phyloP scores from a whole-genome alignment of 37 sponge, comb jelly and placozoan species.

The Dysidea cf. avara region DNA sequence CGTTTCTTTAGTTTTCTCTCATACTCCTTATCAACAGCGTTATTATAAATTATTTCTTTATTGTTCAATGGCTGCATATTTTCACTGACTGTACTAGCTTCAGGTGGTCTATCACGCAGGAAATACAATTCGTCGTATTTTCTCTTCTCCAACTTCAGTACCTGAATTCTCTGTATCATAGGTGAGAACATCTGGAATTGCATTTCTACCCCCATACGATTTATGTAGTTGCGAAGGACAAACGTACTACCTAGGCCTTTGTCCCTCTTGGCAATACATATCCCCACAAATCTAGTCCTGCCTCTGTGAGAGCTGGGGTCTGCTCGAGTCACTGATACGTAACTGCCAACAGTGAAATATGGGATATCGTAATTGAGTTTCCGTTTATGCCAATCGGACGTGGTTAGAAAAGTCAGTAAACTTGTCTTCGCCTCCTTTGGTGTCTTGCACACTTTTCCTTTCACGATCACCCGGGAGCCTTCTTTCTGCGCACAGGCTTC shows the following conservation, averaged over 20 bases:
- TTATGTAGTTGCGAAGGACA: slow-evolving; percentile 70
- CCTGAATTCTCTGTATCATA: slow-evolving; percentile 63
- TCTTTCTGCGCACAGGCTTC: too few relatives aligned
- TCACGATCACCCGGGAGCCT: slow-evolving; percentile 8
- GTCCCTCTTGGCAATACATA: slow-evolving; percentile 78
- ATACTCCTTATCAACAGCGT: too few relatives aligned
- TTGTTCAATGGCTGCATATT: slow-evolving; percentile 44
- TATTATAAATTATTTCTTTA: not conserved
- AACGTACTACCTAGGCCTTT: slow-evolving; percentile 73
- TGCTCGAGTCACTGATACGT: slow-evolving; percentile 64
- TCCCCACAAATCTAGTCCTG: slow-evolving; percentile 71
- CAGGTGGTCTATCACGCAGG: slow-evolving; percentile 68
- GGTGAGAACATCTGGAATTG: slow-evolving; percentile 85
- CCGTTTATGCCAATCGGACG: slow-evolving; percentile 64
- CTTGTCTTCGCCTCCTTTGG: slow-evolving; percentile 70
- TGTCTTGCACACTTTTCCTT: slow-evolving; percentile 30
- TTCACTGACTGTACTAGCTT: slow-evolving; percentile 68
- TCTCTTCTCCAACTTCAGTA: slow-evolving; percentile 77
- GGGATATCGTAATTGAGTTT: slow-evolving; percentile 41
- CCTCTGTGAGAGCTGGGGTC: slow-evolving; percentile 68
- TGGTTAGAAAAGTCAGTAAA: slow-evolving; percentile 64
- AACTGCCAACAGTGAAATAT: slow-evolving; percentile 66
- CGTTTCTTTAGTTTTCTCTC: too few relatives aligned
- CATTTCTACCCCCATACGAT: slow-evolving; percentile 69
- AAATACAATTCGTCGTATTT: slow-evolving; percentile 79